phyloP scores from a whole-genome alignment of 2,113 vertebrate species.

The Penelope pileata region DNA sequence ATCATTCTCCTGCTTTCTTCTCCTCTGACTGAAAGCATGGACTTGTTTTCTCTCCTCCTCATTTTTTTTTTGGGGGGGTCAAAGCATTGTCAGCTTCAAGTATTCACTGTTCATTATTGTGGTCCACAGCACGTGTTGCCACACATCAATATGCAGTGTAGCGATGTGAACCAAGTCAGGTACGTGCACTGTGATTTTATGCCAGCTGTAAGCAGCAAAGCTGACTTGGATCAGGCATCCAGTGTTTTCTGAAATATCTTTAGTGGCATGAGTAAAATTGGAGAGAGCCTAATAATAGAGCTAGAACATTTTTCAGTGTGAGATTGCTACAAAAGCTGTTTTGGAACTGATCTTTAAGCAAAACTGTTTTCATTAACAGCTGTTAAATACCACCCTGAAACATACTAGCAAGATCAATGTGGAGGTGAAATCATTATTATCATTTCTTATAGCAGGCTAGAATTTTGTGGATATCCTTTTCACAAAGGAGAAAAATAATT shows the following conservation, averaged over 20 bases:
- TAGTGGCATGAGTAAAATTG: not conserved
- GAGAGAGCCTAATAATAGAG: conserved; percentile 8
- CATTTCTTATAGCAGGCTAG: not conserved
- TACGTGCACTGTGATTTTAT: not conserved
- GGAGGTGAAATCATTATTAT: not conserved
- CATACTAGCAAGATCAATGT: not conserved
- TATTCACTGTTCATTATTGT: not conserved
- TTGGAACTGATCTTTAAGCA: not conserved
- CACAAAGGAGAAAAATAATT: not conserved
- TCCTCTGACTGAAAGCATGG: not conserved
- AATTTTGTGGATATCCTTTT: not conserved
- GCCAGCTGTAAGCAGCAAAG: not conserved
- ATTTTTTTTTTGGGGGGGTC: not conserved
- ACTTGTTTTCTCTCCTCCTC: not conserved
- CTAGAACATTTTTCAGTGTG: not conserved
- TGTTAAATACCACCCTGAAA: not conserved
- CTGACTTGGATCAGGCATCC: not conserved
- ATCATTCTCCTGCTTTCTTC: not conserved
- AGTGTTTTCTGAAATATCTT: conserved; percentile 14
- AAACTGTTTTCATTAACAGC: conserved; percentile 13
- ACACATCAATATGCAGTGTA: not conserved
- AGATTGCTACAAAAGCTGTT: conserved; percentile 9
- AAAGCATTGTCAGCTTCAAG: not conserved
- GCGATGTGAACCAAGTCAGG: not conserved
- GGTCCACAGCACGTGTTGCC: not conserved